A percentile compares a stretch with the other conserved stretches of the same genome.
phyloP scores from a whole-genome alignment of 2,113 vertebrate genomes.

The Microcebus ravelobensis region DNA sequence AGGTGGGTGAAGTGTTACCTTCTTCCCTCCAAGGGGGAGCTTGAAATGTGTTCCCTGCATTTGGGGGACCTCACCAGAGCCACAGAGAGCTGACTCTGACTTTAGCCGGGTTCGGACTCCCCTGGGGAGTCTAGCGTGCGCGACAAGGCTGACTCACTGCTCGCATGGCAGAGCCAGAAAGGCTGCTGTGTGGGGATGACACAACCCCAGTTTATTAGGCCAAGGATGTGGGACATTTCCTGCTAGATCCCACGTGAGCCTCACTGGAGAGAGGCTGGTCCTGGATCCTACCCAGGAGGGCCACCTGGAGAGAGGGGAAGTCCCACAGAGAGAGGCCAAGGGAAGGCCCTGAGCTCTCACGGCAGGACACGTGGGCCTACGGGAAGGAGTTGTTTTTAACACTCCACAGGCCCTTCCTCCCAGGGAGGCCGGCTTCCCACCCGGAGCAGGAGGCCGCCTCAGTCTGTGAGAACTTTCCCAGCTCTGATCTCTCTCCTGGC shows the following conservation, averaged over 20 bases:
- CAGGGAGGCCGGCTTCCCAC: background rate
- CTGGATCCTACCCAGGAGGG: background rate
- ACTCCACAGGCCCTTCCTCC: background rate
- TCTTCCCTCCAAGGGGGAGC: background rate
- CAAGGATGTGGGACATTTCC: background rate
- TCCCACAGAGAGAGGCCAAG: background rate
- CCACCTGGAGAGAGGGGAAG: background rate
- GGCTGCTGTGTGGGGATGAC: background rate
- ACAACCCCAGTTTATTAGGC: background rate
- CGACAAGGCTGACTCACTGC: background rate
- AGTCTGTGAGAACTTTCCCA: background rate
- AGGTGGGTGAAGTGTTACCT: background rate
- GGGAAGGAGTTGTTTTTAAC: background rate
- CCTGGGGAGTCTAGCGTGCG: background rate
- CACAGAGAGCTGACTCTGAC: background rate
- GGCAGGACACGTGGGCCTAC: background rate
- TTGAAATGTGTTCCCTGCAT: background rate
- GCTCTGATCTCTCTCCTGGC: background rate
- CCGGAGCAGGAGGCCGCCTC: background rate
- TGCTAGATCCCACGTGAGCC: background rate
- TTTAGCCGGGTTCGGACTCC: background rate
- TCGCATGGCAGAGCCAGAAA: background rate
- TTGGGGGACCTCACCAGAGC: background rate
- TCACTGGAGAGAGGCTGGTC: background rate
- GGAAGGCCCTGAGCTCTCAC: background rate